Evolutionary conservation across 2,113 vertebrate species (phyloP).

Genomic region (Hyaena hyaena): DNA sequence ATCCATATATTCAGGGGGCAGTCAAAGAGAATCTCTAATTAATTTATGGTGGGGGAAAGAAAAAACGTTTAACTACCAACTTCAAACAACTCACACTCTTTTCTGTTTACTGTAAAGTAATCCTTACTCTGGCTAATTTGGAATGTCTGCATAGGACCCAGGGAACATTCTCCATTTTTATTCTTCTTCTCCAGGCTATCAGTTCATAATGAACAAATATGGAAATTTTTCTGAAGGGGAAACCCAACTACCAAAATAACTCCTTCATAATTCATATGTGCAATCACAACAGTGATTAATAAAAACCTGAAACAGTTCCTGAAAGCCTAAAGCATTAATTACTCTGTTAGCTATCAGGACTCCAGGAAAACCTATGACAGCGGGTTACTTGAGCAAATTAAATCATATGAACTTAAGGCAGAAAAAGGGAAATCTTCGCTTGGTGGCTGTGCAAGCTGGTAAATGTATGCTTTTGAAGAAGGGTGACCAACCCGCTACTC

Average conservation of each 20-base stretch:
- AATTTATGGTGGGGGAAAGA: neutral
- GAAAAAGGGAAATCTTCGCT: conserved; percentile 17
- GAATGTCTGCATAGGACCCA: neutral
- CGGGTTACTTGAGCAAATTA: conserved; percentile 72
- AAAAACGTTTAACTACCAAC: neutral
- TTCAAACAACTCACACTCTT: neutral
- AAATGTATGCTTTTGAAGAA: neutral
- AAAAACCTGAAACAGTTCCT: conserved; percentile 70
- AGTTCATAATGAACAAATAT: conserved; percentile 71
- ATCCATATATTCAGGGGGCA: neutral
- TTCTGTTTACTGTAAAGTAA: neutral
- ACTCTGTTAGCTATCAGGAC: conserved; percentile 65
- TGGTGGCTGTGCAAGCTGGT: neutral
- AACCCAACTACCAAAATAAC: conserved; percentile 73
- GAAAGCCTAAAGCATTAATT: conserved; percentile 78
- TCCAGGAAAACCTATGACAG: conserved; percentile 63
- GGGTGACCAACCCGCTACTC: neutral
- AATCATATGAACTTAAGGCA: conserved; percentile 54
- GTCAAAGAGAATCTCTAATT: neutral
- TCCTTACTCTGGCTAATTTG: neutral
- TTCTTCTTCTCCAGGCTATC: conserved; percentile 49
- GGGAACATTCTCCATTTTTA: neutral
- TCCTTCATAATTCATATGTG: conserved; percentile 74
- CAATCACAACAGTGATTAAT: conserved; percentile 73
- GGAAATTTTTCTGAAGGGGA: conserved; percentile 61